A percentile compares a stretch with the other conserved stretches of the same genome.
phyloP scores from a whole-genome alignment of 1,140 invertebrate species.

The Brachionus rubens region DNA sequence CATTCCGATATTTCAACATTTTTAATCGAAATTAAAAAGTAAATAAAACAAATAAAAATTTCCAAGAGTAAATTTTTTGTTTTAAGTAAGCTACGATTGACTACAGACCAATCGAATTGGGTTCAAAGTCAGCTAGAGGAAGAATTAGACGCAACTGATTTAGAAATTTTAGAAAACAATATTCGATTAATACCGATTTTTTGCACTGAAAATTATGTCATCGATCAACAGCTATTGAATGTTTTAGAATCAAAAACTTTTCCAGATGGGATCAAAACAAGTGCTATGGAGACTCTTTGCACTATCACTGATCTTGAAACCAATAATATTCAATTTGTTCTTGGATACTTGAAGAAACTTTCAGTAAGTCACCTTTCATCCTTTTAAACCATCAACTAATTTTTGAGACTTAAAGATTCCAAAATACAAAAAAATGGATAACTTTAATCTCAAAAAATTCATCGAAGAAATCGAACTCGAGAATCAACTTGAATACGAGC shows the following conservation, averaged over 20 bases:
- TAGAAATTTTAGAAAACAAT: conserved; percentile 15
- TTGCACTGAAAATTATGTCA: conserved; percentile 21
- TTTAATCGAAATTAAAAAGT: conserved; percentile 21
- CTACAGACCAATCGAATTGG: neutral
- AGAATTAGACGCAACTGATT: conserved; percentile 43
- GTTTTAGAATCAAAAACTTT: neutral
- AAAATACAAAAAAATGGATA: conserved; percentile 38
- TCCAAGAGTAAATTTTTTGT: neutral
- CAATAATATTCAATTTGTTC: neutral
- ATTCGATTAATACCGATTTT: conserved; percentile 4
- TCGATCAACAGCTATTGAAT: neutral
- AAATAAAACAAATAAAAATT: neutral
- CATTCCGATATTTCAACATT: conserved; percentile 6
- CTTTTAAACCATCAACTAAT: too few species aligned
- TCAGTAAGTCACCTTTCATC: neutral
- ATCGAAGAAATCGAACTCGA: conserved; percentile 27
- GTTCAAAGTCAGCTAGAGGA: conserved; percentile 36
- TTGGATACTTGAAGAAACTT: neutral
- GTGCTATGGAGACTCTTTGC: neutral
- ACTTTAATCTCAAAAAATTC: conserved; percentile 23
- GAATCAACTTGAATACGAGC: neutral
- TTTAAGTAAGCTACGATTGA: conserved; percentile 25
- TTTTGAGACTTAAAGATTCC: conserved; percentile 39
- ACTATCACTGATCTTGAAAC: conserved; percentile 3
- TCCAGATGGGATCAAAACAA: neutral